Evolutionary conservation across 2,113 vertebrate species (phyloP), one percentile per base, ranked within the genome.

Genomic region (Rhagologus leucostigma): DNA sequence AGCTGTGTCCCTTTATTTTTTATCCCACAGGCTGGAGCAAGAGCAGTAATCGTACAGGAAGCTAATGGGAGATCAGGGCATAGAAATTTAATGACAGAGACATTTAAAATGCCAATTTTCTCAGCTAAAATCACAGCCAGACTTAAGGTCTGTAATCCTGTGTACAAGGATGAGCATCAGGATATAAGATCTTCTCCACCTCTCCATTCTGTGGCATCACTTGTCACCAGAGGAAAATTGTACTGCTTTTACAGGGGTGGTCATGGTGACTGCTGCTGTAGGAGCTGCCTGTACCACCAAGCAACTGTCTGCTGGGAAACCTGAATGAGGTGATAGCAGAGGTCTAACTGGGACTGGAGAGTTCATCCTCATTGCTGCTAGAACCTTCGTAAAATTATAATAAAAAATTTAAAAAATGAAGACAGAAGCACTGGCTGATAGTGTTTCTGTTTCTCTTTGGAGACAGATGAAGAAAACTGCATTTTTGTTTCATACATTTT

Each of bases 51-150:
- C 13, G 30, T 23, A n/a, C 4, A 47, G 39, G 11, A 87, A 70
- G 9, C 21, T 78, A 50, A 93, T 32, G 26, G 29, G 35, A 65
- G 18, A 79, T n/a, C 20, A 79, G 57, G 26, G 19, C 33, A 73
- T 8, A 69, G 52, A 73, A 90, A 60, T 82, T 15, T 39, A 53
- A 71, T 56, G 24, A 29, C 30, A 82, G 26, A 68, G 30, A 37
- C 29, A 57, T 69, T 22, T 87, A 62, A 94, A 89, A 91, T 74
- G 32, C 22, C 60, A 92, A 29, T 35, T 87, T 92, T 71, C 59
- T 91, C 30, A 69, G 20, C 24, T 71, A 75, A 67, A 78, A 68
- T 26, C 23, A 52, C 32, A 63, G 19, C 5, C n/a, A 74, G 33
- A n/a, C 29, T 33, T 69, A 65, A 73, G 27, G 12, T 56, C 64